Evolutionary conservation across 2,113 vertebrate species (phyloP), one percentile per base, ranked within the genome.

Genomic region (Perognathus longimembris): DNA sequence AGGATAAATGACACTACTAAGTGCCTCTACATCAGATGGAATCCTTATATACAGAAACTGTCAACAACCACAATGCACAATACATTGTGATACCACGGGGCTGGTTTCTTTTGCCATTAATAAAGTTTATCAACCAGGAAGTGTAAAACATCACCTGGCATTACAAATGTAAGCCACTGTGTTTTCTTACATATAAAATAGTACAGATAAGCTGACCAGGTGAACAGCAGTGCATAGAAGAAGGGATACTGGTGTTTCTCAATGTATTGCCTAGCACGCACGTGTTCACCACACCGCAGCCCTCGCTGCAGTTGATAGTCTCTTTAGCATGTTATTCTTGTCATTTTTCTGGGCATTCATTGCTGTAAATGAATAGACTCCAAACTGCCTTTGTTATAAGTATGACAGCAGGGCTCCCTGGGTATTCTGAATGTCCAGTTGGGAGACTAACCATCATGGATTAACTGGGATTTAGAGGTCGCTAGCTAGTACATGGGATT

Each of bases 1-100:
- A 97, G 98, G 97, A 97, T 97, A 97, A 97, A 98, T 98, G 91
- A 96, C 34, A 66, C 80, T 63, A 88, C 89, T 94, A 91, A 95
- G 95, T 83, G 36, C 96, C 96, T 93, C 95, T 92, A 93, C 95
- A 92, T 98, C 97, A 96, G 95, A 97, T 97, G 81, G 64, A 96
- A 97, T 96, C 96, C 90, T 98, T 97, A 95, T 96, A 96, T 2
- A 40, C 8, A 96, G 95, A 91, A 95, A 88, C 95, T 96, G 94
- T 95, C 95, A 92, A 38, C 92, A 92, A 59, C 85, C 88, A 76
- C 96, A 93, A 96, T 95, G 92, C 95, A 86, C 96, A 94, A 93
- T 93, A 89, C 89, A 17, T 92, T 90, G 81, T 89, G 89, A 89
- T 97, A 94, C 95, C 91, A 90, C 79, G 90, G 95, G 77, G 92